These are phyloP conservation scores for Xanthostigma xanthostigma DNA, from an alignment of 2,888 invertebrate species.

Conservation along the genomic window DNA sequence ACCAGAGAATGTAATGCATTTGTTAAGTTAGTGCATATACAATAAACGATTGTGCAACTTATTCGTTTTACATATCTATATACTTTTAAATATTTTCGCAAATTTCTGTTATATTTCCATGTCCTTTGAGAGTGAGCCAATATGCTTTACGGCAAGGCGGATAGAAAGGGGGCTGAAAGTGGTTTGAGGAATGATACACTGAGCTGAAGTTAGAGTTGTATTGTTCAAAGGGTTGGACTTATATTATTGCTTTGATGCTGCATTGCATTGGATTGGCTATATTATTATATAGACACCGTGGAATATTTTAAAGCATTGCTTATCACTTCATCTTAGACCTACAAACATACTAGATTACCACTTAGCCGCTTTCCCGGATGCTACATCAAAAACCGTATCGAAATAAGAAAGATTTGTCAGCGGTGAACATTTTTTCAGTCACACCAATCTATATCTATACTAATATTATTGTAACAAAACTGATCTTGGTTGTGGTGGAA, in stretches of 20 bases:
- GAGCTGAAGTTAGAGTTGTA: background rate
- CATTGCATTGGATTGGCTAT: background rate
- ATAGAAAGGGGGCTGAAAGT: too few relatives aligned
- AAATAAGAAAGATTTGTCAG: too few relatives aligned
- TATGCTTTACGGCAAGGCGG: background rate
- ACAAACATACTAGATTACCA: too few relatives aligned
- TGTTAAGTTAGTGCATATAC: background rate
- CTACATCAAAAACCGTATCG: too few relatives aligned
- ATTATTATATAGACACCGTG: background rate
- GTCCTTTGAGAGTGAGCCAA: conserved; percentile 1
- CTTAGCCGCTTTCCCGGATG: too few relatives aligned
- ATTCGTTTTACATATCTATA: conserved; percentile 1
- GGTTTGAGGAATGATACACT: too few relatives aligned
- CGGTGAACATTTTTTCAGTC: too few relatives aligned
- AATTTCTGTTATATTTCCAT: conserved; percentile 1
- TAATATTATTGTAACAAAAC: too few relatives aligned
- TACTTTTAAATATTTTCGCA: conserved; percentile 3
- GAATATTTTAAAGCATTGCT: background rate
- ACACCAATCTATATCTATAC: too few relatives aligned
- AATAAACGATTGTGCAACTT: background rate
- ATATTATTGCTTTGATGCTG: conserved; percentile 2
- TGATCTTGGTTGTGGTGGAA: too few relatives aligned
- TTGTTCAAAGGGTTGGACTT: conserved; percentile 2
- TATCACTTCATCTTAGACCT: too few relatives aligned
- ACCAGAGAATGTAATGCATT: background rate